Conservation (phyloP, 1,140 invertebrate species). For the Pectinophora gossypiella region DNA sequence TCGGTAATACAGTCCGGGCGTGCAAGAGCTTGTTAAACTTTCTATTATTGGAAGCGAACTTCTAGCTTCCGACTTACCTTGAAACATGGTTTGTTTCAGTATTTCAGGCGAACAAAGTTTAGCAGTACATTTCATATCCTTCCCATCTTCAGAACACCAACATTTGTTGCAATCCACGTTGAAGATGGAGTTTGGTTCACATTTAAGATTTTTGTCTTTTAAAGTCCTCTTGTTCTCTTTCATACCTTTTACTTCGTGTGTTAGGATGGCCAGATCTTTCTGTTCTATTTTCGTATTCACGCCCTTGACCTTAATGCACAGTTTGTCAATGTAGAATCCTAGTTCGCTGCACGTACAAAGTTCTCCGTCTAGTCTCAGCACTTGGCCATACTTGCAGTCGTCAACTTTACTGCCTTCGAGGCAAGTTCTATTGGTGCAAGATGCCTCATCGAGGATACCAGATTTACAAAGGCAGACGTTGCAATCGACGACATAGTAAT, state of each 20-base stretch:
- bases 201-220: too few species aligned
- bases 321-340: neutral
- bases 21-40: neutral
- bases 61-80: too few species aligned
- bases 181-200: neutral
- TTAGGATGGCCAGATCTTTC: neutral
- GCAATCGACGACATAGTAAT: neutral
- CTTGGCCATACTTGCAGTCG: neutral
- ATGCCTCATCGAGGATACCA: neutral
- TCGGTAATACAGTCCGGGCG: neutral
- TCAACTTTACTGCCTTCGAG: neutral
- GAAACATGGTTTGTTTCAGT: too few species aligned
- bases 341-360: neutral
- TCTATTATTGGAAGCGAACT: too few species aligned
- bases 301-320: neutral
- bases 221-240: neutral
- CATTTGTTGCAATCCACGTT: neutral
- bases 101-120: neutral
- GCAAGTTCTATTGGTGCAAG: neutral
- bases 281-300: neutral
- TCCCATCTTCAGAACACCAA: neutral
- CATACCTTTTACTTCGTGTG: neutral
- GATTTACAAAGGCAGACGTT: neutral
- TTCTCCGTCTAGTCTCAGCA: neutral
- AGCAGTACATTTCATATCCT: neutral